A percentile compares a stretch with the other conserved stretches of the same genome.
phyloP scores from a whole-genome alignment of 2,113 vertebrate genomes.

The Nothoprocta perdicaria region DNA sequence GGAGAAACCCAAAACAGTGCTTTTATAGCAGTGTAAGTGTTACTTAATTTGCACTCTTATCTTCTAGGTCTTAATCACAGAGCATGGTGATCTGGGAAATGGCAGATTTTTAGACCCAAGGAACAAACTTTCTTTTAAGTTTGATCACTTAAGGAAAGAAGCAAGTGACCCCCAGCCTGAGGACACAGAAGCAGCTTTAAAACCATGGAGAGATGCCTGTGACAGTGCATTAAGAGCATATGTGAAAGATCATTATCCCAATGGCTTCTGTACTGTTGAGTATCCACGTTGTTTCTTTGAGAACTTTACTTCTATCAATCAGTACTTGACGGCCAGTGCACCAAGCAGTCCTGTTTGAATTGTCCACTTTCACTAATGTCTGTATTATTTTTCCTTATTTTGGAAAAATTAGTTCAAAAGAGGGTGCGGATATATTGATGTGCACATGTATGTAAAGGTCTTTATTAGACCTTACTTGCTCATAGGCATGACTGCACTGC shows the following conservation, averaged over 20 bases:
- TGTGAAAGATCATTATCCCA: conserved; percentile 94
- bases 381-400: neutral
- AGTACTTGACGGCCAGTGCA: neutral
- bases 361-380: neutral
- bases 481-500: neutral
- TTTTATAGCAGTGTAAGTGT: neutral
- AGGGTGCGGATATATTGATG: neutral
- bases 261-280: conserved; percentile 93
- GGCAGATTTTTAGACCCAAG: conserved; percentile 94
- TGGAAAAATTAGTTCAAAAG: neutral
- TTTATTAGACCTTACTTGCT: neutral
- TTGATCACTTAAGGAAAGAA: conserved; percentile 95
- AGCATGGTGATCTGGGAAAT: conserved; percentile 92
- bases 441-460: neutral
- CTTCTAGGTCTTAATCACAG: conserved; percentile 92
- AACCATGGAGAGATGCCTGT: conserved; percentile 89
- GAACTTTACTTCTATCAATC: neutral
- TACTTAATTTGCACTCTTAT: conserved; percentile 44
- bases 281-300: conserved; percentile 26
- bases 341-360: neutral
- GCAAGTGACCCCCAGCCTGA: conserved; percentile 86
- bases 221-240: conserved; percentile 88
- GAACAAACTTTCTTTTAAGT: conserved; percentile 95
- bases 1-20: neutral
- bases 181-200: conserved; percentile 83